phyloP scores from a whole-genome alignment of 2,797 vertebrate species.

The Schizopygopsis pylzovi region DNA sequence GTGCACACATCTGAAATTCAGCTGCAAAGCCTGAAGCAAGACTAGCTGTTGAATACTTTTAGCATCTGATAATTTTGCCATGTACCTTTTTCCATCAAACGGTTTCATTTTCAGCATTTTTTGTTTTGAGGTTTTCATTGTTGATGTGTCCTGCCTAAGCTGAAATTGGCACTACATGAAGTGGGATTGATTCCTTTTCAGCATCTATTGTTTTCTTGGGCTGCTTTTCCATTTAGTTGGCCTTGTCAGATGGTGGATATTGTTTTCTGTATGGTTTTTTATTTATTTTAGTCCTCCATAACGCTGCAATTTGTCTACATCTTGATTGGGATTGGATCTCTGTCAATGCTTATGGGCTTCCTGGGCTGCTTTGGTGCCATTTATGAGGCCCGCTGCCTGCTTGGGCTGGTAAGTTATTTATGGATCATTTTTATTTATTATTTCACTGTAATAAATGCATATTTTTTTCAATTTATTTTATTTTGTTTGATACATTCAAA shows the following conservation, averaged over 20 bases:
- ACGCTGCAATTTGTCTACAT: constrained; percentile 85
- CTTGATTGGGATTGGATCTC: constrained; percentile 83
- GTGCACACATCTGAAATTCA: neutral
- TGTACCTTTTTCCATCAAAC: too few species aligned
- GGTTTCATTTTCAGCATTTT: neutral
- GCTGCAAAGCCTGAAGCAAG: neutral
- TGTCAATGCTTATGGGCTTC: constrained; percentile 95
- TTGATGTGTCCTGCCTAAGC: too few species aligned
- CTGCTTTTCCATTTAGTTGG: neutral
- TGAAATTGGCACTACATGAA: too few species aligned
- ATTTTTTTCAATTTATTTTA: too few species aligned
- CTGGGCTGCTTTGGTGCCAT: constrained; percentile 93
- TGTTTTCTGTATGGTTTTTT: too few species aligned
- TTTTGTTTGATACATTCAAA: too few species aligned
- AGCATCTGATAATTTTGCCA: too few species aligned
- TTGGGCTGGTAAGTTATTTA: constrained; percentile 87
- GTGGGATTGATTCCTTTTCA: neutral
- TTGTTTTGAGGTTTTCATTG: neutral
- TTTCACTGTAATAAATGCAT: too few species aligned
- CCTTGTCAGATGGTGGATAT: constrained; percentile 21
- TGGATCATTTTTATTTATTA: neutral
- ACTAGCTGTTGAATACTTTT: too few species aligned
- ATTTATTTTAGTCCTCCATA: constrained; percentile 82
- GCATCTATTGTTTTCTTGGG: neutral
- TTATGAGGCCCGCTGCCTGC: constrained; percentile 91